Conservation (phyloP, 2,113 vertebrate genomes). For the Chamaea fasciata region DNA sequence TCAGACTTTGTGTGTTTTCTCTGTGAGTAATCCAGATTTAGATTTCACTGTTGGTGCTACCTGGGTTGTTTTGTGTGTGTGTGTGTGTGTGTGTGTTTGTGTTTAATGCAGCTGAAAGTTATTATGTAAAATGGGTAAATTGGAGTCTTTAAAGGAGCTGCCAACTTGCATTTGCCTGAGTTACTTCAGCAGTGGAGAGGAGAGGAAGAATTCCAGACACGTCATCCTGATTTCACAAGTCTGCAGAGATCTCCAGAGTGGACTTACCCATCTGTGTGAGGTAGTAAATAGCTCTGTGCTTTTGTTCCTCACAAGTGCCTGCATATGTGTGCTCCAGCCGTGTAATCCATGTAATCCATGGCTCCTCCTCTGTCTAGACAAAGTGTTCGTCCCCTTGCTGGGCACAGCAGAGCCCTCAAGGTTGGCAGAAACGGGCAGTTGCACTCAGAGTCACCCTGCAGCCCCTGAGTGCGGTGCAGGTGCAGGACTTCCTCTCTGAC, state of each 20-base stretch:
- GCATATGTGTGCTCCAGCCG: not conserved
- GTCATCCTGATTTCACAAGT: conserved; percentile 38
- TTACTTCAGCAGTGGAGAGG: conserved; percentile 23
- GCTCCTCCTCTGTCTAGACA: not conserved
- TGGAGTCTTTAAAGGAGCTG: conserved; percentile 42
- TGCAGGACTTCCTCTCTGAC: not conserved
- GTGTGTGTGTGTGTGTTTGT: not conserved
- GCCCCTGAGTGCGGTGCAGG: not conserved
- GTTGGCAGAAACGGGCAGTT: not conserved
- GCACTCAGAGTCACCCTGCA: not conserved
- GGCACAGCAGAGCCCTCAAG: not conserved
- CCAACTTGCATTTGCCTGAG: conserved; percentile 19
- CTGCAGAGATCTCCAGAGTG: conserved; percentile 32
- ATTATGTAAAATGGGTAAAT: conserved; percentile 30
- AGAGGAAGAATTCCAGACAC: conserved; percentile 45
- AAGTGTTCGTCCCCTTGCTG: not conserved
- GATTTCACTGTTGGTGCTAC: not conserved
- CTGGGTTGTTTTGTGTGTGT: not conserved
- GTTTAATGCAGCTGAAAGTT: conserved; percentile 15
- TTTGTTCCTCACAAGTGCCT: not conserved
- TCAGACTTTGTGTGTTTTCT: not conserved
- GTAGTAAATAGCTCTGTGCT: not conserved
- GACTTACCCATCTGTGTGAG: conserved; percentile 4
- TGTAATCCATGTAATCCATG: not conserved
- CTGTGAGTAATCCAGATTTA: not conserved